Conservation (phyloP, 2,888 invertebrate species). For the Acrobasis repandana region DNA sequence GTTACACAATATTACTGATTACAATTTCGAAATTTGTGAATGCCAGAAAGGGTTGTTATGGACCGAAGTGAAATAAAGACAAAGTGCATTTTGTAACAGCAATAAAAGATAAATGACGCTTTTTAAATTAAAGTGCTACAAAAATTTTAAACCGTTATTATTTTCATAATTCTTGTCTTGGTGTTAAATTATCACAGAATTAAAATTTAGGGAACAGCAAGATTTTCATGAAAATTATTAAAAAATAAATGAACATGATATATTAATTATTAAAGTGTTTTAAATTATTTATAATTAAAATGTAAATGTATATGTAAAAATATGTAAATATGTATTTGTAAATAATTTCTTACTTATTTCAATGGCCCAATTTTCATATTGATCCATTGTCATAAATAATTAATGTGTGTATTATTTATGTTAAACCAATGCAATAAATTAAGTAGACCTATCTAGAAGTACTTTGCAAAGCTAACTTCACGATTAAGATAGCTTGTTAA, state of each 20-base stretch:
- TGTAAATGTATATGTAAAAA: slow-evolving; percentile 32
- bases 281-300: slow-evolving; percentile 69
- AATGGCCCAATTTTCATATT: slow-evolving; percentile 51
- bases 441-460: slow-evolving; percentile 10
- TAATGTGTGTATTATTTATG: slow-evolving; percentile 14
- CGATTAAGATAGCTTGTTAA: slow-evolving; percentile 14
- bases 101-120: slow-evolving; percentile 7
- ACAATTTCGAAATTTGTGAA: not conserved
- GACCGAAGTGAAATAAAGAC: not conserved
- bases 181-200: slow-evolving; percentile 27
- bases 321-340: slow-evolving; percentile 25
- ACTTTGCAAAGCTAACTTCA: slow-evolving; percentile 20
- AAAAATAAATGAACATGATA: slow-evolving; percentile 27
- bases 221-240: slow-evolving; percentile 23
- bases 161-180: slow-evolving; percentile 31
- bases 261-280: slow-evolving; percentile 60
- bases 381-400: slow-evolving; percentile 28
- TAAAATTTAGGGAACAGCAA: slow-evolving; percentile 43
- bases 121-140: slow-evolving; percentile 43
- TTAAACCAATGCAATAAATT: slow-evolving; percentile 22
- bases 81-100: slow-evolving; percentile 14
- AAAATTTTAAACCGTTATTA: slow-evolving; percentile 30
- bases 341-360: slow-evolving; percentile 32
- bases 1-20: not conserved
- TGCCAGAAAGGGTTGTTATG: not conserved